Evolutionary conservation across 2,113 vertebrate species (phyloP), one percentile per base, ranked within the genome.

Genomic region (Menidia beryllina): DNA sequence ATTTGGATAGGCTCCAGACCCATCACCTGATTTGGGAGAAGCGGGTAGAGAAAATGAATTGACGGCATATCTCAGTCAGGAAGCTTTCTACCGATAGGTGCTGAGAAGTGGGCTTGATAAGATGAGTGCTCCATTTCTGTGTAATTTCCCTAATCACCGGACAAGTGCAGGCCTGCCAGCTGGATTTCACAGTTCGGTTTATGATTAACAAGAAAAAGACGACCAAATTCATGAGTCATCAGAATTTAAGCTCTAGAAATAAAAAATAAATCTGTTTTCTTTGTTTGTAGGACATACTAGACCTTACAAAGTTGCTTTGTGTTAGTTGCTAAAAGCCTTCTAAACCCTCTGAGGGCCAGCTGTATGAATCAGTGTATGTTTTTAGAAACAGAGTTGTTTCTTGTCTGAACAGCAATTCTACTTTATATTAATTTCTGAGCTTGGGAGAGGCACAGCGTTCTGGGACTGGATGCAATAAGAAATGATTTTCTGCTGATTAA

Each of bases 401-500:
- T 69, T 27, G 66, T 62, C 63, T 36, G 56, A 30, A 25, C 30
- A 45, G 65, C 1, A 8, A 74, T 53, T 72, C 50, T 64, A 39
- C 50, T 64, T 47, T 27, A 47, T 52, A 56, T 53, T 21, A 67
- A 3, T 0, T 45, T 36, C 43, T 45, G 41, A 45, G 41, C 41
- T 17, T n/a, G 72, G 39, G 27, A 70, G 56, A 69, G 47, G 70
- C 69, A 17, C 38, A 65, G 11, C 25, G 58, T 41, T 60, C 60
- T 50, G 69, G 38, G 60, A 48, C 49, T 67, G 23, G 3, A 53
- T 19, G 19, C 8, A 38, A 72, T 62, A 55, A 70, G 76, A 65
- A 24, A 10, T 0, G 12, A 51, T 67, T 55, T 71, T 63, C 62
- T 72, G 76, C 79, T 85, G 55, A 81, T 82, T 61, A 45, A 58